Conservation (phyloP, 1,140 invertebrate species). For the Coptotermes formosanus region DNA sequence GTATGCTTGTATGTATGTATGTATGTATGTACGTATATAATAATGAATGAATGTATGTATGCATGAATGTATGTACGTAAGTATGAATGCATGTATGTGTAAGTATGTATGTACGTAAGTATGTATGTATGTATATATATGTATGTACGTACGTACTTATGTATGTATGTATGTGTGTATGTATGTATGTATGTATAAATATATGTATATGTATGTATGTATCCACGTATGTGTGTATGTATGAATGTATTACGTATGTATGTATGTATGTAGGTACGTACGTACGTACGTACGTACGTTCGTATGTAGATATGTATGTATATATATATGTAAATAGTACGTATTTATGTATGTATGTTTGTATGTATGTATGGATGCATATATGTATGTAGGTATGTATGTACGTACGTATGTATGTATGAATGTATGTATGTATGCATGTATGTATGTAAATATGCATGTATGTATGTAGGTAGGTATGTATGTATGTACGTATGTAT, state of each 20-base stretch:
- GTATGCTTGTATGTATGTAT: no score
- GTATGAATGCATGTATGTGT: neutral
- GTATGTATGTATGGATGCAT: neutral
- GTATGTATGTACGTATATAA: no score
- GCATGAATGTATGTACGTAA: no score
- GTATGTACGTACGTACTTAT: neutral
- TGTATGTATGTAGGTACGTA: no score
- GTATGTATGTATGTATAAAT: no score
- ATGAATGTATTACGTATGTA: no score
- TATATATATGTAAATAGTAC: no score
- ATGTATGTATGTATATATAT: neutral
- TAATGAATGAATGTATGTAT: no score
- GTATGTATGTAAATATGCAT: neutral
- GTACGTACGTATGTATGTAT: constrained; percentile 24
- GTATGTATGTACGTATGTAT: constrained; percentile 18
- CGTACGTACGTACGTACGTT: no score
- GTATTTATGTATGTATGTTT: constrained; percentile 7
- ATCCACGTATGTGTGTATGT: no score
- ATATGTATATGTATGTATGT: constrained; percentile 16
- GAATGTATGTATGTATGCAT: neutral
- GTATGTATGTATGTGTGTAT: constrained; percentile 1
- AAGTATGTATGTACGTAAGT: no score
- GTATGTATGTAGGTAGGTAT: neutral
- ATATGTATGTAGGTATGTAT: constrained; percentile 1
- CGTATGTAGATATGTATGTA: no score